Conservation (phyloP, 2,113 vertebrate genomes). For the Verasper variegatus region DNA sequence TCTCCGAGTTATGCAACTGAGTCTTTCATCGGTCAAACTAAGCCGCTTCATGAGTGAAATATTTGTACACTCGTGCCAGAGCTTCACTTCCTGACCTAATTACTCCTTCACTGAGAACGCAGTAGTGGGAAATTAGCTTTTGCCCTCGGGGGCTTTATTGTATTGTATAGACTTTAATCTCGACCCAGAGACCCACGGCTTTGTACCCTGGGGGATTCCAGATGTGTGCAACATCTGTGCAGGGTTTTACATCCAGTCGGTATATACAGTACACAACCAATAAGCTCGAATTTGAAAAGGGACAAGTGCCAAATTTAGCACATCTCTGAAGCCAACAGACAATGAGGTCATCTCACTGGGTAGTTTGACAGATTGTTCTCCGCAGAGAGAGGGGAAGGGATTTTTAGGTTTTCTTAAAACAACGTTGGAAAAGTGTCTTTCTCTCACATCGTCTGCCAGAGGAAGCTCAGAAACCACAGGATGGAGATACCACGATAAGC, state of each 20-base stretch:
- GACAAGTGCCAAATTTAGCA: slow-evolving; percentile 46
- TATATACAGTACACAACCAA: background rate
- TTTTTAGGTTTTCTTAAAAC: background rate
- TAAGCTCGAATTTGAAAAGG: background rate
- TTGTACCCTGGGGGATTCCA: slow-evolving; percentile 26
- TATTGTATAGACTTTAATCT: slow-evolving; percentile 10
- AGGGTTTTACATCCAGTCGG: background rate
- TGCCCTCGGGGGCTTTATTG: background rate
- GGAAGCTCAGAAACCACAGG: background rate
- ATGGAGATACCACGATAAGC: background rate
- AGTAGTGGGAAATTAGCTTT: background rate
- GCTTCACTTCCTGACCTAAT: background rate
- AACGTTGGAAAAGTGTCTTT: background rate
- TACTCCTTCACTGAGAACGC: background rate
- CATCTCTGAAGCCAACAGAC: slow-evolving; percentile 32
- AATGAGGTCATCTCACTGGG: slow-evolving; percentile 44
- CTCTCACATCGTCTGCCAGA: slow-evolving; percentile 20
- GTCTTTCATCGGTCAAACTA: background rate
- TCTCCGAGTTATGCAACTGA: background rate
- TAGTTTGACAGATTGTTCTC: slow-evolving; percentile 35
- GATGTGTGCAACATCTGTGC: slow-evolving; percentile 57
- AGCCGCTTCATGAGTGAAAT: background rate
- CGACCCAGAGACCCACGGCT: slow-evolving; percentile 1
- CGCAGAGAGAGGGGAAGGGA: background rate
- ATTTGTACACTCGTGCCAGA: background rate